phyloP scores from a whole-genome alignment of 2,113 vertebrate genomes.

The Dipodomys spectabilis region DNA sequence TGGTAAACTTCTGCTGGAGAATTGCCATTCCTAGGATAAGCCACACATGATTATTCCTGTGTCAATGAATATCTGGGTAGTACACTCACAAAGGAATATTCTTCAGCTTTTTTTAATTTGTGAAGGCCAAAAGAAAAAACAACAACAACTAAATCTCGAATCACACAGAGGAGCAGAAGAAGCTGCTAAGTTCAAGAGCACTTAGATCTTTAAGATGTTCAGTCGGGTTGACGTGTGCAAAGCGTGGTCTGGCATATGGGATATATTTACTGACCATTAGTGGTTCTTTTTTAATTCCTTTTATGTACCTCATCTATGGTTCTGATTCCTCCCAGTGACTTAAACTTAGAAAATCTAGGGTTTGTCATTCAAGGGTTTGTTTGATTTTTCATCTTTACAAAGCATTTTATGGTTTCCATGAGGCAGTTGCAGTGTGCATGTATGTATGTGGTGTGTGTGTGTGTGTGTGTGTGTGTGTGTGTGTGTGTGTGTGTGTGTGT shows the following conservation, averaged over 20 bases:
- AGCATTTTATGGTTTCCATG: slow-evolving; percentile 34
- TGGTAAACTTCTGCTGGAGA: slow-evolving; percentile 1
- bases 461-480: not conserved
- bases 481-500: not conserved
- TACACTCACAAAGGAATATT: slow-evolving; percentile 17
- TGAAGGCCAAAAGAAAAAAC: slow-evolving; percentile 15
- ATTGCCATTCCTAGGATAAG: not conserved
- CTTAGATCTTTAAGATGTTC: slow-evolving; percentile 67
- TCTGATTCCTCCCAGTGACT: slow-evolving; percentile 22
- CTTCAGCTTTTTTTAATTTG: not conserved
- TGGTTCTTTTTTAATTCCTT: slow-evolving; percentile 50
- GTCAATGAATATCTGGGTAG: not conserved
- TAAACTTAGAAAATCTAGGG: slow-evolving; percentile 28
- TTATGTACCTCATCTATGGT: slow-evolving; percentile 45
- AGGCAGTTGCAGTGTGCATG: not conserved
- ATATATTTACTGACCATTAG: slow-evolving; percentile 56
- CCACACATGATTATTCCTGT: not conserved
- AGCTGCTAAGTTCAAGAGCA: slow-evolving; percentile 59
- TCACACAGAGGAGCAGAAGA: slow-evolving; percentile 27
- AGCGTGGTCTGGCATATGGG: slow-evolving; percentile 25
- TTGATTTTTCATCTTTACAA: slow-evolving; percentile 61
- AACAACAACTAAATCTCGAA: not conserved
- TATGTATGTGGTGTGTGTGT: too few species aligned
- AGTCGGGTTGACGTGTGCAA: slow-evolving; percentile 57
- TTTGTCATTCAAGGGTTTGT: slow-evolving; percentile 45